phyloP scores from a whole-genome alignment of 2,113 vertebrate genomes.

The Brienomyrus brachyistius region DNA sequence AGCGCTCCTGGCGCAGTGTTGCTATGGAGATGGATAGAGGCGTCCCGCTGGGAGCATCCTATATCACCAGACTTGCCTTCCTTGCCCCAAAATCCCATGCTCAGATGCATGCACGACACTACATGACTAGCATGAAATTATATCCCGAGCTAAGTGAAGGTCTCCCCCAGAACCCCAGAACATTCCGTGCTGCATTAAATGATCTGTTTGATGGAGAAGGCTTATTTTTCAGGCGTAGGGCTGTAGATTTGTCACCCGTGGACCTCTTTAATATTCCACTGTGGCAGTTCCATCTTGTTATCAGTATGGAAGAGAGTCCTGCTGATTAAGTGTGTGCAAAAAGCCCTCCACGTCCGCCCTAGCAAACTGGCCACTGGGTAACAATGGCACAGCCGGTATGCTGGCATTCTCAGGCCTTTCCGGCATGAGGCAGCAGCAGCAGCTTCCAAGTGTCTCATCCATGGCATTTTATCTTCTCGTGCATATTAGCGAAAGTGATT shows the following conservation, averaged over 20 bases:
- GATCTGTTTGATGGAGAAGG: conserved; percentile 3
- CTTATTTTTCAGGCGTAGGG: neutral
- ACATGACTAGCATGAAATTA: neutral
- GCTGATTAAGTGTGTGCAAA: neutral
- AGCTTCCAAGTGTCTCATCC: neutral
- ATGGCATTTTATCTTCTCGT: neutral
- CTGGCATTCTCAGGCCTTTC: neutral
- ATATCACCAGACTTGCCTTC: neutral
- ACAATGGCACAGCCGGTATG: neutral
- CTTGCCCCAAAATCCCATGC: conserved; percentile 1
- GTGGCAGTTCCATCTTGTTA: neutral
- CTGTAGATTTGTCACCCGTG: neutral
- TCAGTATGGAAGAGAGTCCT: neutral
- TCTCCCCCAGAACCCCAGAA: neutral
- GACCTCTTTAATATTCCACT: neutral
- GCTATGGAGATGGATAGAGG: conserved; percentile 12
- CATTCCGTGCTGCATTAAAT: neutral
- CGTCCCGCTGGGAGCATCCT: conserved; percentile 6
- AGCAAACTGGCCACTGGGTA: conserved; percentile 7
- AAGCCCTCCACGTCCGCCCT: neutral
- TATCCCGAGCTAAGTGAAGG: neutral
- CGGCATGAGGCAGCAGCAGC: neutral
- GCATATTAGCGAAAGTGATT: neutral
- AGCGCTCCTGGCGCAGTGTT: neutral
- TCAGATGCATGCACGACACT: neutral